Conservation (phyloP, 2,113 vertebrate species). For the Limanda limanda region DNA sequence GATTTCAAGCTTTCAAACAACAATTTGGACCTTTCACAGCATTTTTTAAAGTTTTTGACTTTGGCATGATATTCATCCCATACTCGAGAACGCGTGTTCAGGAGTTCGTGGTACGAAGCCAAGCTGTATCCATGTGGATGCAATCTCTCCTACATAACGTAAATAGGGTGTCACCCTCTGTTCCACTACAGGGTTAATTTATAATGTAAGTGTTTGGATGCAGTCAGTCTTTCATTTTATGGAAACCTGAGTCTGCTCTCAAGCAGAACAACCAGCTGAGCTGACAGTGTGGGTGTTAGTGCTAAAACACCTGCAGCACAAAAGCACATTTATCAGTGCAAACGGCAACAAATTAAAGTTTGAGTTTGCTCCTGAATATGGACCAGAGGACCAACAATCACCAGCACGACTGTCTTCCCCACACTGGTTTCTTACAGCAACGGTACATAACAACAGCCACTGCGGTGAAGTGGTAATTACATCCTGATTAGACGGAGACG, state of each 20-base stretch:
- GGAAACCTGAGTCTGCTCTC: neutral
- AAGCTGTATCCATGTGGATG: constrained; percentile 16
- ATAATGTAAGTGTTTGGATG: neutral
- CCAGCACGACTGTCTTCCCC: too few species aligned
- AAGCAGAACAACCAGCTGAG: neutral
- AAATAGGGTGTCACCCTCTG: neutral
- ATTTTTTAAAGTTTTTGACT: neutral
- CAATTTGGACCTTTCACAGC: too few species aligned
- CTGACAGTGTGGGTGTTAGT: neutral
- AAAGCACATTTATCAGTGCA: neutral
- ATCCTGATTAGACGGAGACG: neutral
- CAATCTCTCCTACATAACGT: constrained; percentile 20
- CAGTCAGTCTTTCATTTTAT: neutral
- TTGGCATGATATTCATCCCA: neutral
- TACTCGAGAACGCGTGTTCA: neutral
- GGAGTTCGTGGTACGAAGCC: neutral
- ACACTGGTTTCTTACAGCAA: neutral
- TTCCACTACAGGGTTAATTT: neutral
- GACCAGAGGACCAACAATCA: neutral
- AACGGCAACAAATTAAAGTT: too few species aligned
- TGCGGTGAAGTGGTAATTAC: neutral
- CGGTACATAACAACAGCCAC: neutral
- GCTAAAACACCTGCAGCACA: neutral
- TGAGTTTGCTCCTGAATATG: too few species aligned
- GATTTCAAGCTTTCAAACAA: too few species aligned